Evolutionary conservation across 2,888 invertebrate genomes (phyloP).

Genomic region (Cantharis rufa): DNA sequence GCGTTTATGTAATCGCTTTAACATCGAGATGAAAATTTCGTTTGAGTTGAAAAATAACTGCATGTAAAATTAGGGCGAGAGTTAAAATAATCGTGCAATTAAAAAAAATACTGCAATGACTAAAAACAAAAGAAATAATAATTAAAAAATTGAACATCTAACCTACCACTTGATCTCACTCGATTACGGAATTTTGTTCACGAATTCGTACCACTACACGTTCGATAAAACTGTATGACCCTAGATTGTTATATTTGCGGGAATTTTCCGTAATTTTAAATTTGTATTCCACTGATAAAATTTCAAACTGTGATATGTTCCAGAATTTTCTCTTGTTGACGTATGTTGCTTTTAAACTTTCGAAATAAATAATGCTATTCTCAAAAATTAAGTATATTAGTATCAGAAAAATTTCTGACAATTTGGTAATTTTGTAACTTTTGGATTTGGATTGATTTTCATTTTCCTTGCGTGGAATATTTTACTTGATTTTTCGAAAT

Average conservation of each 20-base stretch:
- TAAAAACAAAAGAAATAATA: neutral
- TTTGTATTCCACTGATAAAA: neutral
- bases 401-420: no score
- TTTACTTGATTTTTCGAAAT: no score
- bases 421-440: no score
- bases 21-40: neutral
- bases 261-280: neutral
- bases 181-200: neutral
- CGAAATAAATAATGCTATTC: no score
- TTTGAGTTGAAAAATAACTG: neutral
- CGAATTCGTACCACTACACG: neutral
- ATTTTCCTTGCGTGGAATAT: no score
- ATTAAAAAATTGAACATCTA: neutral
- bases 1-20: constrained; percentile 11
- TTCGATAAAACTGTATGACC: neutral
- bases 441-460: no score
- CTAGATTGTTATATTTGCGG: neutral
- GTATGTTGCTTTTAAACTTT: no score
- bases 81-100: neutral
- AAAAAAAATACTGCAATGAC: neutral
- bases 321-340: no score
- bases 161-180: neutral
- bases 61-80: neutral
- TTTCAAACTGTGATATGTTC: no score
- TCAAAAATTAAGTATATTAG: no score